Base-by-base conservation (phyloP, 2,113 vertebrate species). In the Poeciliopsis prolifica region DNA sequence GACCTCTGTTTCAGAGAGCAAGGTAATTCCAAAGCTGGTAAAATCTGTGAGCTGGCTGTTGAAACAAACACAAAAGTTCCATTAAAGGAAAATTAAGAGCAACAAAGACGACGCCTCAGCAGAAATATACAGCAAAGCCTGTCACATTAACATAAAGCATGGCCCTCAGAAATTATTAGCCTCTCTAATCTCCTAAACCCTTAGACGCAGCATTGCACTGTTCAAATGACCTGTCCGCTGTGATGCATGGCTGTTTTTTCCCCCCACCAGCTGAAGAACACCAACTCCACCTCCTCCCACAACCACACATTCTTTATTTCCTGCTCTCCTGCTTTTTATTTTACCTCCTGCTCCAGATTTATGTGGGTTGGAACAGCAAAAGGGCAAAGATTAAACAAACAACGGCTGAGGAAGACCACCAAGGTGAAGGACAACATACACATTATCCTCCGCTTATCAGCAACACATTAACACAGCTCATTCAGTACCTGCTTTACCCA, bases 131-230 rank as follows among this genome's bases (percentile, higher is more conserved):
- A 85, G 74, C 68, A 2, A 19, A 33, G 68, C 68, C 79, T 70
- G 80, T 87, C 77, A 78, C 83, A 85, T 87, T 83, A 83, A 75
- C 77, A 87, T 82, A 82, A 85, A 85, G 67, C 62, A 83, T 74
- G 58, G 63, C 65, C 62, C 68, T 83, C 51, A 66, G 73, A 60
- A 79, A 79, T 86, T 71, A 86, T 86, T 71, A 81, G 70, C 69
- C 83, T 74, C 73, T 31, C 65, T 86, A 86, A 83, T 88, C 83
- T 88, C 80, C 70, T 60, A 31, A 82, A 77, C 79, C 61, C 79
- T 84, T 75, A 79, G 77, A 82, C 66, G 82, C 86, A 75, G 82
- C 86, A 72, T 64, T 74, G 70, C 73, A 68, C 75, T 73, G 48
- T 65, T 86, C 60, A 76, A 81, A 81, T 79, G 75, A 83, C 78